Percentiles rank a stretch among this genome's conserved stretches.
Evolutionary conservation across 1,140 invertebrate species (phyloP).

Genomic region (Drosophila arizonae): DNA sequence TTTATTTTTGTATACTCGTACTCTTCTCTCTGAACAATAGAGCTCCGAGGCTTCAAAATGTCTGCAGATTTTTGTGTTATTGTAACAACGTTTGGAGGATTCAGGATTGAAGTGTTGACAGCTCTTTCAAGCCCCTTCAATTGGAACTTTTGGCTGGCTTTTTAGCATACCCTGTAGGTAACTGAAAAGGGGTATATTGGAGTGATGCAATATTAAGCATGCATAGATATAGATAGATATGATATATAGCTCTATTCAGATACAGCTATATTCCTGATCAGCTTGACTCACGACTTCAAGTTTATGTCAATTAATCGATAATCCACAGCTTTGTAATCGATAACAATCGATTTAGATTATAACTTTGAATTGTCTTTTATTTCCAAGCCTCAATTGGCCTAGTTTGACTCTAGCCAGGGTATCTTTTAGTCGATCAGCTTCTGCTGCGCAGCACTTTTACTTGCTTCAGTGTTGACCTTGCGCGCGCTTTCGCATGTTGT

Average conservation of each 20-base stretch:
- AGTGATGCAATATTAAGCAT: neutral
- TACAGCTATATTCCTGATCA: too few relatives aligned
- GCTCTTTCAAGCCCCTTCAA: constrained; percentile 11
- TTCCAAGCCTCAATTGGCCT: too few relatives aligned
- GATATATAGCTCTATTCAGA: too few relatives aligned
- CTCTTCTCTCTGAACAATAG: neutral
- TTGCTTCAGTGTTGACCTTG: constrained; percentile 33
- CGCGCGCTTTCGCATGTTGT: constrained; percentile 14
- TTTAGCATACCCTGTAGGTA: neutral
- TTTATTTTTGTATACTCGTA: too few relatives aligned
- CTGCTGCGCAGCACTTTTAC: neutral
- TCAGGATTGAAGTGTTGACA: constrained; percentile 6
- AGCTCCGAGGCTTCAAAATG: neutral
- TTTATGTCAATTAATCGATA: too few relatives aligned
- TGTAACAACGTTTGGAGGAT: neutral
- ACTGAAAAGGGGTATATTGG: neutral
- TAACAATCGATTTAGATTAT: too few relatives aligned
- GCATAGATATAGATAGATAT: too few relatives aligned
- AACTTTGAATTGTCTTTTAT: too few relatives aligned
- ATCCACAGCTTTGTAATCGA: too few relatives aligned
- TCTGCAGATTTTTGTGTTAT: too few relatives aligned
- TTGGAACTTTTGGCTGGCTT: constrained; percentile 10
- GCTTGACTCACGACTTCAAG: too few relatives aligned
- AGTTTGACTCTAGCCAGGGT: neutral
- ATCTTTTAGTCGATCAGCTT: neutral